Evolutionary conservation across 2,113 vertebrate species (phyloP).

Genomic region (Psittacula cyanocephala): DNA sequence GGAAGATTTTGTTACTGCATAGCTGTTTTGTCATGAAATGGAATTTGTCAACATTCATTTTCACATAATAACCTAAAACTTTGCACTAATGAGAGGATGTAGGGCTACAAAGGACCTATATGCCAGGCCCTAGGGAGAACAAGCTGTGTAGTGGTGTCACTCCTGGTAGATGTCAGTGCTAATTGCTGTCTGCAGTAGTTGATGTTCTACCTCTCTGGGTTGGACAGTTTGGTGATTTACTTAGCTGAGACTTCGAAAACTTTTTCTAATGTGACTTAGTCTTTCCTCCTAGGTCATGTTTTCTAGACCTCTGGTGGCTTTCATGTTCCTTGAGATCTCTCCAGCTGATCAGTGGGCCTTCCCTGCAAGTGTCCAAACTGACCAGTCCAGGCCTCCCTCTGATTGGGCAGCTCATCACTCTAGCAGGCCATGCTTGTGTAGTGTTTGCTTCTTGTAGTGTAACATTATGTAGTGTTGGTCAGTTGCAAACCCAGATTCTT

Average conservation of each 20-base stretch:
- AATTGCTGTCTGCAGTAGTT: not conserved
- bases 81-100: not conserved
- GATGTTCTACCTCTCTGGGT: not conserved
- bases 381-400: not conserved
- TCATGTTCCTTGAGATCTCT: not conserved
- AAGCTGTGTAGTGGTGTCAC: not conserved
- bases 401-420: fast-evolving
- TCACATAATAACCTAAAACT: not conserved
- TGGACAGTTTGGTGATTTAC: not conserved
- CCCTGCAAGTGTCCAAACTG: not conserved
- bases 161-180: not conserved
- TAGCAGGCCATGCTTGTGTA: fast-evolving
- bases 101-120: not conserved
- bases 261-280: not conserved
- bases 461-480: not conserved
- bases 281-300: not conserved
- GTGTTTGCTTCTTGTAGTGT: not conserved
- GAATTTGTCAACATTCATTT: not conserved
- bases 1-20: not conserved
- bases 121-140: not conserved
- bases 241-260: not conserved
- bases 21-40: not conserved
- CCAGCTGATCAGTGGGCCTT: not conserved
- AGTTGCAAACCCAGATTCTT: not conserved
- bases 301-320: not conserved